Conservation (phyloP, 2,113 vertebrate genomes). For the human region DNA sequence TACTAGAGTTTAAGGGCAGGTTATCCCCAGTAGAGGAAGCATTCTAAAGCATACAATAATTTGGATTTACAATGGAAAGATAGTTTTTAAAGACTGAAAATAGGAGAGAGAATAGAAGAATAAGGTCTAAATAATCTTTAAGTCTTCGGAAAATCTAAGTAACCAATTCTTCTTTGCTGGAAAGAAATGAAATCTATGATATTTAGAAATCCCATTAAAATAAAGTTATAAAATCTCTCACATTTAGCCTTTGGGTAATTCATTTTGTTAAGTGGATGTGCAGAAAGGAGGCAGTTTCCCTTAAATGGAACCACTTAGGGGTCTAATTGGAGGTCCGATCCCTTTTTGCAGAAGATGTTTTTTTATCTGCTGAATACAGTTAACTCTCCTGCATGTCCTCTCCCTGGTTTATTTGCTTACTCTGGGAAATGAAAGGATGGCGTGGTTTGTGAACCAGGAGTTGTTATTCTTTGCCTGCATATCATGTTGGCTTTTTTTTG, state of each 20-base stretch:
- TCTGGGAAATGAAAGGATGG: constrained; percentile 75
- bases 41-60: not conserved
- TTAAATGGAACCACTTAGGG: constrained; percentile 49
- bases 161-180: not conserved
- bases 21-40: not conserved
- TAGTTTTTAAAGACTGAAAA: constrained; percentile 1
- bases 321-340: constrained; percentile 59
- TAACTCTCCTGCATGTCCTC: constrained; percentile 49
- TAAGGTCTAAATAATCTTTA: constrained; percentile 24
- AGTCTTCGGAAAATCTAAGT: constrained; percentile 1
- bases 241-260: not conserved
- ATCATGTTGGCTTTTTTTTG: constrained; percentile 69
- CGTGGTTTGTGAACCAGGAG: constrained; percentile 70
- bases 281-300: constrained; percentile 30
- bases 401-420: constrained; percentile 77
- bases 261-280: not conserved
- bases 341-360: constrained; percentile 51
- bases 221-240: not conserved
- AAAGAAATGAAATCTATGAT: constrained; percentile 20
- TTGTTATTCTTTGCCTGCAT: constrained; percentile 74
- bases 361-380: constrained; percentile 49
- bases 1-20: not conserved
- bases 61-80: constrained; percentile 9
- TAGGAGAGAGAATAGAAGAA: not conserved
- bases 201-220: constrained; percentile 52